phyloP scores from a whole-genome alignment of 2,113 vertebrate genomes.

The Ornithorhynchus anatinus region DNA sequence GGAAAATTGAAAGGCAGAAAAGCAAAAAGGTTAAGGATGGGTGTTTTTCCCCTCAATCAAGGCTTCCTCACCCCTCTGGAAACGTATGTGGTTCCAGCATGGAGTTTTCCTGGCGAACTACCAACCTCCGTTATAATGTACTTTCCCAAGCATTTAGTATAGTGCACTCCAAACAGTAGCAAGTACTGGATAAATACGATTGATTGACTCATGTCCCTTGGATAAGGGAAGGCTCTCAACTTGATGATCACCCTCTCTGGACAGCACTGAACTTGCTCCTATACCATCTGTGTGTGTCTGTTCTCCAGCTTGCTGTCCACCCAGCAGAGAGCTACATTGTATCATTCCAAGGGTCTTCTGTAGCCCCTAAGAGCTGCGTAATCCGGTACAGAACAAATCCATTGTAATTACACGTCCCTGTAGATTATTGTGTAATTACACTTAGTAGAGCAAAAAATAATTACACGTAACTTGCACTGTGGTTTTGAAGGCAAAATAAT shows the following conservation, averaged over 20 bases:
- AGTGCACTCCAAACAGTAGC: no score
- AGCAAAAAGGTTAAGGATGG: not conserved
- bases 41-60: not conserved
- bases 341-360: not conserved
- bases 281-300: not conserved
- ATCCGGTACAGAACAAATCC: conserved; percentile 13
- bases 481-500: conserved; percentile 40
- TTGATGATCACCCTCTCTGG: not conserved
- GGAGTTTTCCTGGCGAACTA: no score
- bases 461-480: conserved; percentile 49
- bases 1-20: not conserved
- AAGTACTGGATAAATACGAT: no score
- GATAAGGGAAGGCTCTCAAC: not conserved
- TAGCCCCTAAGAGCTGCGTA: not conserved
- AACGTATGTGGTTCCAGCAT: no score
- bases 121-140: no score
- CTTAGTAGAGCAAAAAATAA: conserved; percentile 50
- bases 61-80: no score
- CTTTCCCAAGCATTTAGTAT: no score
- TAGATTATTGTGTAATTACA: conserved; percentile 45
- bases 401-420: conserved; percentile 32
- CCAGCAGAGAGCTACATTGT: conserved; percentile 28
- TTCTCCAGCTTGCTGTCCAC: not conserved
- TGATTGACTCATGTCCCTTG: no score
- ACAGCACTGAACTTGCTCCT: not conserved